These are phyloP conservation scores for Schlechtendalia chinensis DNA, from an alignment of 1,140 invertebrate species.

Conservation along the genomic window DNA sequence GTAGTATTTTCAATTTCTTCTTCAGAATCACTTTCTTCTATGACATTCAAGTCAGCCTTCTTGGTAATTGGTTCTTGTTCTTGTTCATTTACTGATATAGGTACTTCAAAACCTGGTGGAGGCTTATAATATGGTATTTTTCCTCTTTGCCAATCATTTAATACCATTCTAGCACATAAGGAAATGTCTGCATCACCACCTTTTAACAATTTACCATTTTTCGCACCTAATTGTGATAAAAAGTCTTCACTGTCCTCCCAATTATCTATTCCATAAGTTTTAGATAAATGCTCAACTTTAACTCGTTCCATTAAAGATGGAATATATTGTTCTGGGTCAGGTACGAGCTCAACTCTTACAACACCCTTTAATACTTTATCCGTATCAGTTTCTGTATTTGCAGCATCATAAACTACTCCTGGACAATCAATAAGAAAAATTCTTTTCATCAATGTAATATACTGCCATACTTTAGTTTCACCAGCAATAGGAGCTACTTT, in stretches of 20 bases:
- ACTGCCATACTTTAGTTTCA: slow-evolving; percentile 99
- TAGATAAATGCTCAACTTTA: slow-evolving; percentile 82
- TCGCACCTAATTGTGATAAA: slow-evolving; percentile 83
- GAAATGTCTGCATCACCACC: slow-evolving; percentile 92
- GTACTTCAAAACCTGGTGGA: slow-evolving; percentile 74
- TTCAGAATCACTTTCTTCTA: slow-evolving; percentile 50
- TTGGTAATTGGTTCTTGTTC: slow-evolving; percentile 55
- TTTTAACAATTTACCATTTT: slow-evolving; percentile 87
- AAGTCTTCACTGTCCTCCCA: slow-evolving; percentile 86
- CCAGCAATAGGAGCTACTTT: slow-evolving; percentile 99
- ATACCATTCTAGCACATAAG: slow-evolving; percentile 87
- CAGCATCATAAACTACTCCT: slow-evolving; percentile 93
- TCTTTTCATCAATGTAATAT: slow-evolving; percentile 94
- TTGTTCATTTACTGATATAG: slow-evolving; percentile 54
- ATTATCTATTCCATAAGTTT: slow-evolving; percentile 84
- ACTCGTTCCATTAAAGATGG: slow-evolving; percentile 82
- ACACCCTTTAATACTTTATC: slow-evolving; percentile 96
- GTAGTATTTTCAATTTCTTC: slow-evolving; percentile 46
- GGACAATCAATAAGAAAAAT: slow-evolving; percentile 99
- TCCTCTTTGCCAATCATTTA: slow-evolving; percentile 98
- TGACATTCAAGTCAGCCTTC: slow-evolving; percentile 53
- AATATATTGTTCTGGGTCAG: slow-evolving; percentile 94
- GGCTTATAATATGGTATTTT: slow-evolving; percentile 92
- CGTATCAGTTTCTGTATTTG: slow-evolving; percentile 86
- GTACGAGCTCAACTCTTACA: slow-evolving; percentile 92